Evolutionary conservation across 2,113 vertebrate species (phyloP).

Genomic region (Brachyhypopomus gauderio): DNA sequence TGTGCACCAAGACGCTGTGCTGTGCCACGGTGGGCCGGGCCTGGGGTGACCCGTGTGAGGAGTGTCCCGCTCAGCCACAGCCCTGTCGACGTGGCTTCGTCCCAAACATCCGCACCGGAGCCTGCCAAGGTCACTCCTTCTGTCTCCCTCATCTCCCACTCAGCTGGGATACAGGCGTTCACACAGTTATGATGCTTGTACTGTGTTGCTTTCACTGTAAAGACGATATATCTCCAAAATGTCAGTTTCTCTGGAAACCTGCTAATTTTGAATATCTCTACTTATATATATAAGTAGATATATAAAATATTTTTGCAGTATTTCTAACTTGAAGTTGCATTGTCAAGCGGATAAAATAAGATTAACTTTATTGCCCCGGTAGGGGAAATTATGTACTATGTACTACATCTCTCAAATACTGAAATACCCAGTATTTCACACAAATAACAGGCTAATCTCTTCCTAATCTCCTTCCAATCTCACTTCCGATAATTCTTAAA

Average conservation of each 20-base stretch:
- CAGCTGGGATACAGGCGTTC: neutral
- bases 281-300: no score
- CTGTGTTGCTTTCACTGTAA: no score
- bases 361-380: no score
- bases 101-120: conserved; percentile 77
- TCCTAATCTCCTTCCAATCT: neutral
- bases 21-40: conserved; percentile 78
- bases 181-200: no score
- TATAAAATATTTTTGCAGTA: no score
- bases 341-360: no score
- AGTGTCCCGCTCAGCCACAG: conserved; percentile 76
- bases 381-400: no score
- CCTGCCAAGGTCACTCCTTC: conserved; percentile 74
- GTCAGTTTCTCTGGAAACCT: no score
- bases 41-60: conserved; percentile 80
- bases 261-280: no score
- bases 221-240: no score
- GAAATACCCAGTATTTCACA: neutral
- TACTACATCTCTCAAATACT: neutral
- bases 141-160: neutral
- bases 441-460: neutral
- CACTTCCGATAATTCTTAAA: neutral
- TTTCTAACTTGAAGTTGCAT: no score
- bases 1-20: conserved; percentile 80
- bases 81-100: conserved; percentile 78